Base-by-base conservation (phyloP, 2,888 invertebrate genomes). In the Drosophila limbata region DNA sequence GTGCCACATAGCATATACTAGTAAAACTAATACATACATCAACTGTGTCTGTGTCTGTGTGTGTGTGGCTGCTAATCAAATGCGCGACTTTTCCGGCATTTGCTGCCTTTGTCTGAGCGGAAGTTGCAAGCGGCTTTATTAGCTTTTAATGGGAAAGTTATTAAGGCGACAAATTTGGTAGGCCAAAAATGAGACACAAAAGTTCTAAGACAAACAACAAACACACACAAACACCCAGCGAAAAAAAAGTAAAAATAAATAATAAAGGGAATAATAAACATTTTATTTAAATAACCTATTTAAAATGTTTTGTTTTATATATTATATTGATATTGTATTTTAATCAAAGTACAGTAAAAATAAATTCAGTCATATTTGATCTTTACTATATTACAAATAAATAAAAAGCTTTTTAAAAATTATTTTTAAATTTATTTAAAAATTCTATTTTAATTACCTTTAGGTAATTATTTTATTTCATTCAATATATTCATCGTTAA, bases 61-160 rank as follows among this genome's bases (percentile, higher is more conserved):
- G 52, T 57, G 40, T 45, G n/a, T 44, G 40, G 15, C 62, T 74
- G 79, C 70, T 81, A 86, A 86, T 86, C 83, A 81, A 84, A 83
- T 79, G 83, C 69, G 71, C 65, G 52, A 67, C 75, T 68, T 78
- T 73, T 79, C 69, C 69, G 76, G 67, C 78, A 37, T 10, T 6
- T 19, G 47, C 47, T 17, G 31, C 35, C 25, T 25, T 63, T 28
- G 73, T 77, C 65, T 77, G 69, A 80, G 53, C 84, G 84, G 84
- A 84, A 84, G 84, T 87, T 78, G 79, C 79, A 71, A 67, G 71
- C 69, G 74, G 53, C 80, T 82, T 85, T 85, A 87, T 85, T 85
- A 73, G 84, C 59, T 87, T 80, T 79, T 87, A 85, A 87, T 85
- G 82, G 76, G 84, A 85, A 85, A 85, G 84, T 85, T 87, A 86